Percentiles rank a stretch among this genome's conserved stretches.
phyloP scores from a whole-genome alignment of 2,888 invertebrate genomes.

The Phytoseiulus persimilis region DNA sequence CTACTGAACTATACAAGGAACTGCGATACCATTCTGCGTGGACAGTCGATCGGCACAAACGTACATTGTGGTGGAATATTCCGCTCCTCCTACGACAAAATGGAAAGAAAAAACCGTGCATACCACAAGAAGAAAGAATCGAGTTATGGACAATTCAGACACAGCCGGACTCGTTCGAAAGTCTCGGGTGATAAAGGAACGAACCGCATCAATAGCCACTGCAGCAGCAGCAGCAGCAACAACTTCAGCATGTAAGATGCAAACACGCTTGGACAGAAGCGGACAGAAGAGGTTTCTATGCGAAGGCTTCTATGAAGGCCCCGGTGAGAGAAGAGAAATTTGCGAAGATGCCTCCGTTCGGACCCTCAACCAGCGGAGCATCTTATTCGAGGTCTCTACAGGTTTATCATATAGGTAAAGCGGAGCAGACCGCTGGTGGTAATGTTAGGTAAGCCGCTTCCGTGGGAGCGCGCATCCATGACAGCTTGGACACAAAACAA shows the following conservation, averaged over 20 bases:
- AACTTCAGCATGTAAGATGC: not conserved
- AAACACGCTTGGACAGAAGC: not conserved
- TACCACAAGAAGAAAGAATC: not conserved
- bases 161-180: not conserved
- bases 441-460: not conserved
- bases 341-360: not conserved
- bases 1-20: not conserved
- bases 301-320: not conserved
- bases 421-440: not conserved
- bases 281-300: not conserved
- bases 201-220: not conserved
- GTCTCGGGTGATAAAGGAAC: not conserved
- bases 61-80: not conserved
- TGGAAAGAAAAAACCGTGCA: not conserved
- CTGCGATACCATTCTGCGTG: not conserved
- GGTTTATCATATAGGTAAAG: not conserved
- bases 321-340: not conserved
- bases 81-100: not conserved
- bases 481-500: not conserved
- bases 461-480: not conserved
- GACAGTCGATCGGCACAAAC: not conserved
- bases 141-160: not conserved
- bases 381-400: not conserved
- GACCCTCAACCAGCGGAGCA: not conserved
- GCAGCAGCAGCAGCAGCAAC: not conserved